Conservation (phyloP, 2,797 vertebrate species). For the Ceyx erithaca region DNA sequence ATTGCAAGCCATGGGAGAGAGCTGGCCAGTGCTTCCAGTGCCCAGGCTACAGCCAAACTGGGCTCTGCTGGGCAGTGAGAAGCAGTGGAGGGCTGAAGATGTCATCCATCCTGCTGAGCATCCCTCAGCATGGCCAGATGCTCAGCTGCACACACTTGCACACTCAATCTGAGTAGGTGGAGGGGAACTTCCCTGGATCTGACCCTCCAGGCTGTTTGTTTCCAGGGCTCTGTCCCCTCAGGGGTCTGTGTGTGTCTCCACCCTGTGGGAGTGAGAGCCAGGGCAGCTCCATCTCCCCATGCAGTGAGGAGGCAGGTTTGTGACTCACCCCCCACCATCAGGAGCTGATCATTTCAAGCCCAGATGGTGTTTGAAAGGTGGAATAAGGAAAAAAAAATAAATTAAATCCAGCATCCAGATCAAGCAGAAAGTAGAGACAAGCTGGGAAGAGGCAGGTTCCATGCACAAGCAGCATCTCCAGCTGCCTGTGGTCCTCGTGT, state of each 20-base stretch:
- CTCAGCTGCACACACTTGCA: accelerated
- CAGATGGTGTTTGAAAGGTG: neutral
- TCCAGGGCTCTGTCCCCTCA: neutral
- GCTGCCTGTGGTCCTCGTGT: accelerated
- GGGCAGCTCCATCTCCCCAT: accelerated
- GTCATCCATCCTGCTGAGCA: neutral
- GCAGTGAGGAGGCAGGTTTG: neutral
- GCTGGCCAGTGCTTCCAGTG: neutral
- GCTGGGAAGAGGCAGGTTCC: neutral
- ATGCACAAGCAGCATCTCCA: neutral
- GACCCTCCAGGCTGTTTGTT: accelerated
- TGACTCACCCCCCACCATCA: neutral
- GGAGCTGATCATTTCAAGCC: slow-evolving; percentile 37
- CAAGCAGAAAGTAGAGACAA: neutral
- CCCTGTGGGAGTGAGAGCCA: accelerated
- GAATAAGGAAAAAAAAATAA: neutral
- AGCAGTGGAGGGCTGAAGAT: neutral
- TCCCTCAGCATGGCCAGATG: neutral
- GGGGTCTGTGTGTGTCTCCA: neutral
- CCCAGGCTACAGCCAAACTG: neutral
- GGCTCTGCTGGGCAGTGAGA: neutral
- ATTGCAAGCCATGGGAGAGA: accelerated
- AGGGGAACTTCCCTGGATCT: neutral
- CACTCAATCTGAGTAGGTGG: accelerated
- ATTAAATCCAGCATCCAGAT: neutral